phyloP scores from a whole-genome alignment of 2,113 vertebrate species.

The Sminthopsis crassicaudata region DNA sequence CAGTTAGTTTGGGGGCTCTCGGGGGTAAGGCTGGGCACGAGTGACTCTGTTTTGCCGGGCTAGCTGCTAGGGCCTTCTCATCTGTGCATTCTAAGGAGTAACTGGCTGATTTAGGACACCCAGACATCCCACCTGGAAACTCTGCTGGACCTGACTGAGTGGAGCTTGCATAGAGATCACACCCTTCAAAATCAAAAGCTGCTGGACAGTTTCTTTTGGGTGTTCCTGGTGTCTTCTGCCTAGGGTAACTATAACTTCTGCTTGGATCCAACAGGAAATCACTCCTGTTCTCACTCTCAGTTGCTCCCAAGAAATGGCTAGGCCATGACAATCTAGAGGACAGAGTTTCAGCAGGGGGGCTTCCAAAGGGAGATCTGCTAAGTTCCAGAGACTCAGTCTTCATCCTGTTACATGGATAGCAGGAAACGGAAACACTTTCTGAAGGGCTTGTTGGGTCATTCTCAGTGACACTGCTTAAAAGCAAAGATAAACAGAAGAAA shows the following conservation, averaged over 20 bases:
- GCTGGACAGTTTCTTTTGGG: conserved; percentile 91
- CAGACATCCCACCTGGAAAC: conserved; percentile 72
- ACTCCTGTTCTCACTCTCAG: conserved; percentile 85
- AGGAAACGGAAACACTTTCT: conserved; percentile 87
- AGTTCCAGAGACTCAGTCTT: conserved; percentile 84
- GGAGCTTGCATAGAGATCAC: conserved; percentile 75
- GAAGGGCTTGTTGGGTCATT: conserved; percentile 82
- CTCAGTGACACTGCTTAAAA: conserved; percentile 86
- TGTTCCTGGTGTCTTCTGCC: conserved; percentile 91
- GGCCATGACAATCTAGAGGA: conserved; percentile 95
- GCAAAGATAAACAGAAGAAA: conserved; percentile 71
- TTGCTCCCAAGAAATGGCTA: conserved; percentile 89
- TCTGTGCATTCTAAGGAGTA: conserved; percentile 92
- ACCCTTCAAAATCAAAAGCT: conserved; percentile 87
- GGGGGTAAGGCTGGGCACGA: conserved; percentile 96
- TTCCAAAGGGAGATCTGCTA: conserved; percentile 81
- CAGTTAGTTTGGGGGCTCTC: conserved; percentile 88
- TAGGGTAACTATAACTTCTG: conserved; percentile 96
- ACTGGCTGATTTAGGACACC: conserved; percentile 93
- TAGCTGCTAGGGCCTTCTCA: conserved; percentile 85
- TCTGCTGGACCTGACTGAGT: conserved; percentile 78
- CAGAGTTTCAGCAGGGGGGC: conserved; percentile 83
- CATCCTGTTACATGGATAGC: conserved; percentile 90
- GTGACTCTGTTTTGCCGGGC: conserved; percentile 89
- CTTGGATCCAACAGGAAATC: conserved; percentile 90